Evolutionary conservation across 2,888 invertebrate species (phyloP), one percentile per base, ranked within the genome.

Genomic region (Dicyrtoma fusca): DNA sequence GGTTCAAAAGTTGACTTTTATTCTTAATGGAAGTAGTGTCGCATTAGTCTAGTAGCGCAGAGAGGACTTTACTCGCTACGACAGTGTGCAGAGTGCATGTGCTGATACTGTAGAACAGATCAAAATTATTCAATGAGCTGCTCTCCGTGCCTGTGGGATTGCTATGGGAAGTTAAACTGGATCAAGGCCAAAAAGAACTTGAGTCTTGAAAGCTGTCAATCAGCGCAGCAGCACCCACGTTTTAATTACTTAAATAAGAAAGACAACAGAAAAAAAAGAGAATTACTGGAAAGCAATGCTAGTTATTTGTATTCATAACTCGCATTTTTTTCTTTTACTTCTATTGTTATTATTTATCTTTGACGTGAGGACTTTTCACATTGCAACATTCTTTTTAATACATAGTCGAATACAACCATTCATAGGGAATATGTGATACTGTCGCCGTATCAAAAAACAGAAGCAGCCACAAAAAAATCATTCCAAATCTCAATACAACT

Each of bases 211-310:
- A 21, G 57, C 57, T 57, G 57, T 57, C 57, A 57, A 26, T 57
- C 13, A 26, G 57, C 57, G 34, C 34, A 34, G 34, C 34, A 34
- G 34, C 34, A 34, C 34, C 25, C 55, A 55, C 57, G 57, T 21
- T 57, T 57, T 57, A 57, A 57, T 57, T 57, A 57, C 57, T 57
- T 57, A 26, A 25, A 34, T 34, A 17, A 57, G 25, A 57, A 25
- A 57, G 25, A 57, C 3, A 57, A 57, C 17, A 57, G 25, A 55
- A 11, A 55, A 55, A 34, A 34, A 34, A 34, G 3, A 34, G 34
- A 3, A 34, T 34, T 34, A 34, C 34, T 34, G 34, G 34, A 34
- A 34, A 34, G 34, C 34, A n/a, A n/a, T n/a, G n/a, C n/a, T n/a
- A n/a, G n/a, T n/a, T n/a, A n/a, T n/a, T n/a, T n/a, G n/a, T n/a